These are phyloP conservation scores for Platycheirus albimanus DNA, from an alignment of 2,888 invertebrate species.

Conservation along the genomic window DNA sequence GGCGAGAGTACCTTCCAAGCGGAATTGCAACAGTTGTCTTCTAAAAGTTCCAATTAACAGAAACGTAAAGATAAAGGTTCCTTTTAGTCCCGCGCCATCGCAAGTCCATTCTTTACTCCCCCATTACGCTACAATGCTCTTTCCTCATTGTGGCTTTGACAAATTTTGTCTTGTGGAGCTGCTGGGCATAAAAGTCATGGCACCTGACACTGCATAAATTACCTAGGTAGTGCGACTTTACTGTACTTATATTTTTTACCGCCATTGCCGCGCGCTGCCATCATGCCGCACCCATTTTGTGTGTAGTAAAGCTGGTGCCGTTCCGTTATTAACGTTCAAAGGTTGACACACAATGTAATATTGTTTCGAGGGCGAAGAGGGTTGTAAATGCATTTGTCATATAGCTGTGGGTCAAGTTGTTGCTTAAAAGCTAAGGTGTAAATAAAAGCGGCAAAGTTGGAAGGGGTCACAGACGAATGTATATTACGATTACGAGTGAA, in stretches of 20 bases:
- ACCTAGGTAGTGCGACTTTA: conserved; percentile 13
- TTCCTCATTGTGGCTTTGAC: conserved; percentile 30
- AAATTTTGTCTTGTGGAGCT: conserved; percentile 10
- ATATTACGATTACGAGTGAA: conserved; percentile 28
- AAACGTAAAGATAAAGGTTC: conserved; percentile 22
- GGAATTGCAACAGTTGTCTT: conserved; percentile 22
- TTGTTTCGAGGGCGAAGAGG: conserved; percentile 11
- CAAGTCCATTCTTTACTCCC: no score
- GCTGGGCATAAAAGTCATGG: conserved; percentile 58
- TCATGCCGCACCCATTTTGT: conserved; percentile 43
- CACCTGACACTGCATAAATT: conserved; percentile 73
- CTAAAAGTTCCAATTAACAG: conserved; percentile 54
- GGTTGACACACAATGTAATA: conserved; percentile 51
- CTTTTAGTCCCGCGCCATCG: no score
- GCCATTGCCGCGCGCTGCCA: no score
- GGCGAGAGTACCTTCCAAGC: conserved; percentile 5
- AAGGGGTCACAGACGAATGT: conserved; percentile 49
- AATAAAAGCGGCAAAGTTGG: conserved; percentile 34
- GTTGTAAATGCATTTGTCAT: conserved; percentile 54
- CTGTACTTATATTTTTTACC: conserved; percentile 7
- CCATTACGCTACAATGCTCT: neutral
- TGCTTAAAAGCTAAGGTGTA: conserved; percentile 45
- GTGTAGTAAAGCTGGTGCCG: conserved; percentile 12
- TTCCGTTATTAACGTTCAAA: conserved; percentile 31
- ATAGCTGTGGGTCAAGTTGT: conserved; percentile 66